phyloP scores from a whole-genome alignment of 2,888 invertebrate genomes.

The Tiliacea aurago region DNA sequence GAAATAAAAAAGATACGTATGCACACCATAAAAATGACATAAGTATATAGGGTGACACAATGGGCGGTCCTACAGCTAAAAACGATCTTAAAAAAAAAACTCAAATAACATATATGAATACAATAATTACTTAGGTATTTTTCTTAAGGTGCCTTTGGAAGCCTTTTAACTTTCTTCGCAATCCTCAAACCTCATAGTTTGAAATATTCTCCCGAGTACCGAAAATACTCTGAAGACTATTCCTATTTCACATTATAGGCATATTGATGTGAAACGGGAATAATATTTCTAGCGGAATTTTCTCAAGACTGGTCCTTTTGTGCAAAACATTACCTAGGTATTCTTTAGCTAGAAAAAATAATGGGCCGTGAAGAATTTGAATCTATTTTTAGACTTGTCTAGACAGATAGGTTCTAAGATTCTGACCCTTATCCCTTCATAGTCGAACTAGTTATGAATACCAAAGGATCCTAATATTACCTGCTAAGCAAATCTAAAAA shows the following conservation, averaged over 20 bases:
- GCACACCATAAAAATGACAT: too few relatives aligned
- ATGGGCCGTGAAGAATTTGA: neutral
- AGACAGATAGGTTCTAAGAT: neutral
- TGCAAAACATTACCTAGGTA: neutral
- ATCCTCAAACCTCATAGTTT: neutral
- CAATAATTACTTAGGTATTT: too few relatives aligned
- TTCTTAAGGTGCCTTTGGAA: neutral
- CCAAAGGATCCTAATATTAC: neutral
- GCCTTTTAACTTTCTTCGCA: neutral
- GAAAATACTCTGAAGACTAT: neutral
- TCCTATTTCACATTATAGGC: neutral
- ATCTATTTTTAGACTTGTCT: slow-evolving; percentile 6
- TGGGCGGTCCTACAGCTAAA: too few relatives aligned
- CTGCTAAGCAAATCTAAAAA: neutral
- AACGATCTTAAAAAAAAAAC: too few relatives aligned
- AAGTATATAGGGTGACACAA: too few relatives aligned
- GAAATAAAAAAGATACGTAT: too few relatives aligned
- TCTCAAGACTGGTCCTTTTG: neutral
- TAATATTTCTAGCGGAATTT: neutral
- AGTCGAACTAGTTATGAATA: neutral
- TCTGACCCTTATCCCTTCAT: neutral
- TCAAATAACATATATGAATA: too few relatives aligned
- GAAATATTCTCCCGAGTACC: neutral
- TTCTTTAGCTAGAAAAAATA: slow-evolving; percentile 3
- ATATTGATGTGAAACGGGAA: neutral